Evolutionary conservation across 2,888 invertebrate species (phyloP).

Genomic region (Merodon equestris): DNA sequence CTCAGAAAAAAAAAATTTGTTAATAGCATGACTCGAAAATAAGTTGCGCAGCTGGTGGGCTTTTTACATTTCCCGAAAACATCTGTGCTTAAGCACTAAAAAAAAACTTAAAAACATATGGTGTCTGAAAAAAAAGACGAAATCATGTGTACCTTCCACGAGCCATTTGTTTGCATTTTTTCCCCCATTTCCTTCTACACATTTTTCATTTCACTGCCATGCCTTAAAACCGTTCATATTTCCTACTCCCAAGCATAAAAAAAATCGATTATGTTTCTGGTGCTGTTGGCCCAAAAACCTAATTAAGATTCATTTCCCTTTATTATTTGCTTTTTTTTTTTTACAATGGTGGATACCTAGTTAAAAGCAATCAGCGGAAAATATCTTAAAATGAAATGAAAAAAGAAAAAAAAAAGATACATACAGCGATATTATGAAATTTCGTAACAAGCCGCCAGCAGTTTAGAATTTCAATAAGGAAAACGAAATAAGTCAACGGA

Average conservation of each 20-base stretch:
- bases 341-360: constrained; percentile 17
- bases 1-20: no score
- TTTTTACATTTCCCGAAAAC: constrained; percentile 3
- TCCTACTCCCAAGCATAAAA: constrained; percentile 28
- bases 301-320: constrained; percentile 67
- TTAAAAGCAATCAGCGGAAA: constrained; percentile 50
- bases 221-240: constrained; percentile 10
- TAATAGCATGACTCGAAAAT: no score
- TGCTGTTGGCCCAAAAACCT: constrained; percentile 62
- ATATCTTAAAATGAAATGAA: constrained; percentile 5
- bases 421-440: constrained; percentile 16
- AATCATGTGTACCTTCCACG: constrained; percentile 35
- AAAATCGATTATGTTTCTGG: constrained; percentile 47
- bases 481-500: not conserved
- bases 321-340: constrained; percentile 8
- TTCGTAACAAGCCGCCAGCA: constrained; percentile 45
- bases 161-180: no score
- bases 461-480: constrained; percentile 37
- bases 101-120: constrained; percentile 51
- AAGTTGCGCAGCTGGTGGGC: no score
- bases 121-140: constrained; percentile 26
- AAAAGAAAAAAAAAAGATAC: constrained; percentile 20
- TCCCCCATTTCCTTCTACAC: not conserved
- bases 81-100: constrained; percentile 20
- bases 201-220: constrained; percentile 8